A percentile compares a stretch with the other conserved stretches of the same genome.
Conservation (phyloP, 37 sponge, comb jelly and placozoan species). For the Chondrosia reniformis region DNA sequence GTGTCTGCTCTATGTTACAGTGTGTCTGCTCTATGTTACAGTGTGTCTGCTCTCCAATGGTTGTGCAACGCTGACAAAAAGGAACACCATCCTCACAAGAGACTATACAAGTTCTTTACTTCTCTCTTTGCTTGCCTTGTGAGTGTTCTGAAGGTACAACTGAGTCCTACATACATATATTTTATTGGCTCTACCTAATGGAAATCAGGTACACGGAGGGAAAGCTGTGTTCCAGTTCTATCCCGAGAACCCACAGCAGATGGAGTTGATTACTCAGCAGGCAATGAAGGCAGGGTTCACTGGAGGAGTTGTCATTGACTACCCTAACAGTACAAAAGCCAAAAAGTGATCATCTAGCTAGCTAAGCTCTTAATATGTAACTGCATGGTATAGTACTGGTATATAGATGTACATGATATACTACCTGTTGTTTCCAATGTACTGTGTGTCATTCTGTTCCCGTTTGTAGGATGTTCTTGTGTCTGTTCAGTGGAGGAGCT, state of each 20-base stretch:
- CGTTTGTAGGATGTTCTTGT: slow-evolving; percentile 73
- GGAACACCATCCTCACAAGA: slow-evolving; percentile 73
- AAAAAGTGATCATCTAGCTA: slow-evolving; percentile 67
- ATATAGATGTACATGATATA: neutral
- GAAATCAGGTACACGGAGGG: slow-evolving; percentile 74
- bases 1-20: neutral
- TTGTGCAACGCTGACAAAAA: slow-evolving; percentile 98
- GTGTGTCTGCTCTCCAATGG: slow-evolving; percentile 98
- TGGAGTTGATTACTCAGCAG: slow-evolving; percentile 93
- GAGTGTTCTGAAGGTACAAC: neutral
- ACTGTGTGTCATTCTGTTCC: neutral
- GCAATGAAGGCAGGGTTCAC: slow-evolving; percentile 98
- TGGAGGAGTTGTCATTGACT: slow-evolving; percentile 97
- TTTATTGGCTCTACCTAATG: slow-evolving; percentile 26
- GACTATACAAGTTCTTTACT: slow-evolving; percentile 86
- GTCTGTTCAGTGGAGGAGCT: slow-evolving; percentile 94
- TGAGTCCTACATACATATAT: neutral
- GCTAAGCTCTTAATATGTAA: neutral
- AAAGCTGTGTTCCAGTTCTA: slow-evolving; percentile 98
- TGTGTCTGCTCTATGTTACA: slow-evolving; percentile 14
- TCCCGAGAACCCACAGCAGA: slow-evolving; percentile 94
- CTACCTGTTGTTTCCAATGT: neutral
- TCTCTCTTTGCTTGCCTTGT: slow-evolving; percentile 90
- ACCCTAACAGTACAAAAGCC: slow-evolving; percentile 96
- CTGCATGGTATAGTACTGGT: neutral